These are phyloP conservation scores for Mustelus asterias DNA, from an alignment of 2,113 vertebrate species.

Conservation along the genomic window DNA sequence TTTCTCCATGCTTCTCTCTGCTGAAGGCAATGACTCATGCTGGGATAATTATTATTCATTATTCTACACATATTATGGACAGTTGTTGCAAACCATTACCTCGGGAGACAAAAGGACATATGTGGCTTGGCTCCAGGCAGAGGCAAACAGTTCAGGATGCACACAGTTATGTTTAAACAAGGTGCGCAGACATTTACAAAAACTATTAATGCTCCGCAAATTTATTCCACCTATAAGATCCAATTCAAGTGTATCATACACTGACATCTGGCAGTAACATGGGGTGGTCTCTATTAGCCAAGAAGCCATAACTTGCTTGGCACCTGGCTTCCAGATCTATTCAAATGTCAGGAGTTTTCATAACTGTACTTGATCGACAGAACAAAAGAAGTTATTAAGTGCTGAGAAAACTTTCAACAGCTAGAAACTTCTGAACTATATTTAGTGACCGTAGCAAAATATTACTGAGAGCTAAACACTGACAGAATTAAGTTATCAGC, in stretches of 20 bases:
- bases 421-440: not conserved
- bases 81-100: not conserved
- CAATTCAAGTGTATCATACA: not conserved
- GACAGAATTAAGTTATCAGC: not conserved
- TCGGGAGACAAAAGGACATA: not conserved
- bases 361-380: not conserved
- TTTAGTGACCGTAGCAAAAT: not conserved
- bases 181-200: not conserved
- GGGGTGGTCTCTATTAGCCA: not conserved
- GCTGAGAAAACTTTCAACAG: not conserved
- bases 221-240: not conserved
- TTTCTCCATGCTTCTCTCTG: not conserved
- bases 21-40: not conserved
- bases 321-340: not conserved
- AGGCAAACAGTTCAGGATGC: not conserved
- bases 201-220: not conserved
- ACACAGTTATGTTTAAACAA: not conserved
- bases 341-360: not conserved
- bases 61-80: not conserved
- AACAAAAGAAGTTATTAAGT: not conserved
- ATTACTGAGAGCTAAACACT: not conserved
- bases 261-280: not conserved
- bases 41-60: conserved; percentile 14
- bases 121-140: not conserved
- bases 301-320: not conserved